A percentile compares a stretch with the other conserved stretches of the same genome.
Evolutionary conservation across 2,113 vertebrate species (phyloP).

Genomic region (cattle (Bos taurus)): DNA sequence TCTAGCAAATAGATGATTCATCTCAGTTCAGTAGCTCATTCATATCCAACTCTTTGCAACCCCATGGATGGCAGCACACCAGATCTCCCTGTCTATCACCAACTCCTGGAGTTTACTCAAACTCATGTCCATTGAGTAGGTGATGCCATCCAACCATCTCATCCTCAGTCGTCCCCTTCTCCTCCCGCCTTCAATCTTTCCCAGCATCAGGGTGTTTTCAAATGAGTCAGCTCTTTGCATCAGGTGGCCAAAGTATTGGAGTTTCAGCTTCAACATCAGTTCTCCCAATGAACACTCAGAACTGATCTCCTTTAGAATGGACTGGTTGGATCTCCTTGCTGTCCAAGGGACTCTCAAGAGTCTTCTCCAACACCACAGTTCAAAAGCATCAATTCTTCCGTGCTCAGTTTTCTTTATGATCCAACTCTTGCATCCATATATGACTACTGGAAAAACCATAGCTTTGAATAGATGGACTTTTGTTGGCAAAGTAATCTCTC

Average conservation of each 20-base stretch:
- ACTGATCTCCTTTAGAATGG: not conserved
- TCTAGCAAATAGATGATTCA: not conserved
- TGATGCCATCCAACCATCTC: not conserved
- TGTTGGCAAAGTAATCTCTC: no score
- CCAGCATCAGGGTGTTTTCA: not conserved
- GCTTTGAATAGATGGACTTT: no score
- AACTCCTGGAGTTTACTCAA: no score
- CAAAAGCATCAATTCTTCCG: not conserved
- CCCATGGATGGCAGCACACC: no score
- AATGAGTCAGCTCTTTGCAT: not conserved
- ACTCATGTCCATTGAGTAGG: no score
- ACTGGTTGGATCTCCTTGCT: not conserved
- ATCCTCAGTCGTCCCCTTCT: not conserved
- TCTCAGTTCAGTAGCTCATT: no score
- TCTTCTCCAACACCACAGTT: not conserved
- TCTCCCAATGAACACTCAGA: not conserved
- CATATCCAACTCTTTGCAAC: no score
- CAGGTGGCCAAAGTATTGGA: not conserved
- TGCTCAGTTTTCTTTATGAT: not conserved
- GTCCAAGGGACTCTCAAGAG: not conserved
- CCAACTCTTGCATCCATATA: not conserved
- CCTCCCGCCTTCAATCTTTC: not conserved
- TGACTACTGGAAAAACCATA: no score
- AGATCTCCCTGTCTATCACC: no score
- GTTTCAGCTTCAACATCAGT: not conserved